Base-by-base conservation (phyloP, 2,888 invertebrate species). In the Luperina nickerlii region DNA sequence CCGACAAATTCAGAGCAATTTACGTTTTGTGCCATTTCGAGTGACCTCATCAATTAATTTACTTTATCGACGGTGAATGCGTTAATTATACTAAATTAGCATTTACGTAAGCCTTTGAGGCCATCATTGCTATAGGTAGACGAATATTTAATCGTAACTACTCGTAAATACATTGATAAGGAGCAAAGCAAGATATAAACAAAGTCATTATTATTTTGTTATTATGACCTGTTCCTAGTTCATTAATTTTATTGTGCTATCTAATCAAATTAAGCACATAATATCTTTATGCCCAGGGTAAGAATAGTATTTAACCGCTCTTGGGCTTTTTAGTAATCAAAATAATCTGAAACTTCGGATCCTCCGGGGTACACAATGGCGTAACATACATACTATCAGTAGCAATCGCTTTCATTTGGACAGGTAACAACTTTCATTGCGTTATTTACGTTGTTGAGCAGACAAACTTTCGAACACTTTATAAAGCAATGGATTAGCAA, bases 1-100 rank as follows among this genome's bases (percentile, higher is more conserved):
- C 90, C 89, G 85, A 86, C 90, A 90, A 93, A 94, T 94, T 93
- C 88, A 91, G 91, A 90, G 89, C 92, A 94, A 95, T 95, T 91
- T 90, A 88, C 75, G 73, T 87, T 92, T 93, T 91, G 91, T 90
- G 90, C 92, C 92, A 93, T 93, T 95, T 92, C 90, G 90, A 90
- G 90, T 94, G 95, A 95, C 95, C 95, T 96, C 95, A 92, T 93
- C 93, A 92, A 95, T 94, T 95, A 95, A 94, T 94, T 94, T 93
- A 94, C 95, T 92, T 92, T 91, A 94, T 92, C 92, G 92, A 90
- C 90, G 91, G 90, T 91, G 91, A 91, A 92, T 92, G 89, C 92
- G 90, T 90, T 94, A 93, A 95, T 94, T 92, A 93, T 87, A 88
- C 87, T 82, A 90, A 94, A 94, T 95, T 93, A 91, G 83, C 89